These are phyloP conservation scores for Cryptophagus acutangulus DNA, from an alignment of 2,888 invertebrate species.

Conservation along the genomic window DNA sequence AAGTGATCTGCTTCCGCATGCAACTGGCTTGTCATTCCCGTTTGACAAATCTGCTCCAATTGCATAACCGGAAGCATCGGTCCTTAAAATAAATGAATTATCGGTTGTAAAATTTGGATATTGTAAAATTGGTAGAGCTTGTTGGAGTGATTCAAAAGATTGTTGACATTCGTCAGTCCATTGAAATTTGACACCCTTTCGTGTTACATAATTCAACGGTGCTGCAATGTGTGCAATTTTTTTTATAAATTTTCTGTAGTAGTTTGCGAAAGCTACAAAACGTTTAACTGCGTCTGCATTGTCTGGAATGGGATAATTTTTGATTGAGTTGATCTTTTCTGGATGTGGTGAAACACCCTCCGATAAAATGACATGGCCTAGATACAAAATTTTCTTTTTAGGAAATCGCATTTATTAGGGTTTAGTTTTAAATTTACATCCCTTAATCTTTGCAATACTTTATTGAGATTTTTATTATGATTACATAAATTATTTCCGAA, in stretches of 20 bases:
- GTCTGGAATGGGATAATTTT: too few relatives aligned
- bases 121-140: slow-evolving; percentile 13
- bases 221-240: too few relatives aligned
- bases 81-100: slow-evolving; percentile 12
- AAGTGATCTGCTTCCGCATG: neutral
- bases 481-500: slow-evolving; percentile 23
- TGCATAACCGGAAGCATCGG: slow-evolving; percentile 13
- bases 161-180: slow-evolving; percentile 17
- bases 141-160: slow-evolving; percentile 12
- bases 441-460: slow-evolving; percentile 12
- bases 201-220: slow-evolving; percentile 12
- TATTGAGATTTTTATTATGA: slow-evolving; percentile 20
- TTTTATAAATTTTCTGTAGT: too few relatives aligned
- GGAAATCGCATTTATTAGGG: slow-evolving; percentile 24
- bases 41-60: slow-evolving; percentile 14
- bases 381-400: slow-evolving; percentile 17
- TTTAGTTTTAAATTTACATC: slow-evolving; percentile 15
- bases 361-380: slow-evolving; percentile 12
- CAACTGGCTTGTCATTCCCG: slow-evolving; percentile 11
- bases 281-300: too few relatives aligned
- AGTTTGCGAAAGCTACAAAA: too few relatives aligned
- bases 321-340: slow-evolving; percentile 16
- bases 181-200: slow-evolving; percentile 8
- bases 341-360: slow-evolving; percentile 19
- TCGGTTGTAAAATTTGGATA: slow-evolving; percentile 12